Conservation (phyloP, 2,113 vertebrate species). For the Rhinoderma darwinii region DNA sequence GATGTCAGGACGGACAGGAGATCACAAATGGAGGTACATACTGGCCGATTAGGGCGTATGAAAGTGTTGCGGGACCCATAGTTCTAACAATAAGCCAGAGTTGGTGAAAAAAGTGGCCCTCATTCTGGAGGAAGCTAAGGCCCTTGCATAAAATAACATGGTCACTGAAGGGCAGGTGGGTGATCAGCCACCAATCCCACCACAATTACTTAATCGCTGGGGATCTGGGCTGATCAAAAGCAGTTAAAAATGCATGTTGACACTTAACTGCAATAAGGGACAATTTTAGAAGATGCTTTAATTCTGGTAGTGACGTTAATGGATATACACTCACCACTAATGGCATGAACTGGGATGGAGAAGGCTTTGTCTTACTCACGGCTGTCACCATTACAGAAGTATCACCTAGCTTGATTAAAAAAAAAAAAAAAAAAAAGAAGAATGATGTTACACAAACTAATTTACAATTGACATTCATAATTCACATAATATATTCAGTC, state of each 20-base stretch:
- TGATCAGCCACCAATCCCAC: background rate
- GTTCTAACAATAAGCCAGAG: no score
- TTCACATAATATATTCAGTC: background rate
- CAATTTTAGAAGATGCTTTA: no score
- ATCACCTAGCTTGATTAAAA: conserved; percentile 82
- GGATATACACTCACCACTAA: conserved; percentile 84
- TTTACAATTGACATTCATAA: background rate
- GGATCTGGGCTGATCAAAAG: background rate
- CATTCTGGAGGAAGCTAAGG: no score
- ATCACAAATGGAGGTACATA: background rate
- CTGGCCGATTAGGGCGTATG: background rate
- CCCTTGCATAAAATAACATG: no score
- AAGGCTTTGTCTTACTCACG: conserved; percentile 93
- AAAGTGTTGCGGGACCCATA: background rate
- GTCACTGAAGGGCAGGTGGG: background rate
- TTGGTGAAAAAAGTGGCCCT: no score
- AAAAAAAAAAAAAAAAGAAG: background rate
- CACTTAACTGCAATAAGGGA: background rate
- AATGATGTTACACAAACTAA: background rate
- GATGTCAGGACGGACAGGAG: no score
- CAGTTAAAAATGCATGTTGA: no score
- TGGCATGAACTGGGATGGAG: conserved; percentile 91
- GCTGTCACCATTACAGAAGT: conserved; percentile 97
- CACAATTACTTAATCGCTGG: background rate
- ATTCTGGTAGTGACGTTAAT: background rate